phyloP scores from a whole-genome alignment of 2,113 vertebrate genomes.

The Chaenogobius annularis region DNA sequence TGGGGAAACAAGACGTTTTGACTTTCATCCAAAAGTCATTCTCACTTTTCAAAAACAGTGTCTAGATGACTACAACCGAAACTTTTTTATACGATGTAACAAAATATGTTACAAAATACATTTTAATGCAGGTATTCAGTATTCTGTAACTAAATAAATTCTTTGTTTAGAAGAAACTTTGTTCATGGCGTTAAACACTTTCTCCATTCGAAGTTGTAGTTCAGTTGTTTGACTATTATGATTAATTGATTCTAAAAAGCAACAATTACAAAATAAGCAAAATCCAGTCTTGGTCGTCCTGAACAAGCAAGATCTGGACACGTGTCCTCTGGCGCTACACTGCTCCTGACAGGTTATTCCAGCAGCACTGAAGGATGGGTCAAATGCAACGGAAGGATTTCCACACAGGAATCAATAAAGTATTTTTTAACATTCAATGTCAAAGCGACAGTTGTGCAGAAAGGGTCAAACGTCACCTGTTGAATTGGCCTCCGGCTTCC shows the following conservation, averaged over 20 bases:
- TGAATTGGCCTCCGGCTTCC: constrained; percentile 82
- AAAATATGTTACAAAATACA: too few relatives aligned
- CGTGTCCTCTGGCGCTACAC: background rate
- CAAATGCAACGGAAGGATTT: background rate
- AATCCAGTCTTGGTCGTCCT: background rate
- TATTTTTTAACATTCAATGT: constrained; percentile 7
- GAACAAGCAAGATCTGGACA: background rate
- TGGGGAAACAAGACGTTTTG: too few relatives aligned
- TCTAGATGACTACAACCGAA: too few relatives aligned
- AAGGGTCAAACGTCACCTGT: constrained; percentile 79
- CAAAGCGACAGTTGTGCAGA: constrained; percentile 23
- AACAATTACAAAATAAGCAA: background rate
- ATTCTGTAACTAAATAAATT: background rate
- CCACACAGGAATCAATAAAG: constrained; percentile 13
- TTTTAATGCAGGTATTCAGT: too few relatives aligned
- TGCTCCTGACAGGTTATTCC: background rate
- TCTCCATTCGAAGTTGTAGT: background rate
- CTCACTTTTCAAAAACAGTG: too few relatives aligned
- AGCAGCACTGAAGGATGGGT: background rate
- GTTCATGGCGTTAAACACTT: background rate
- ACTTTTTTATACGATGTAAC: too few relatives aligned
- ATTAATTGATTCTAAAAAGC: background rate
- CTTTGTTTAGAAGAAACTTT: background rate
- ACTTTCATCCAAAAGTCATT: too few relatives aligned
- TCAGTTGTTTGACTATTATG: background rate